These are phyloP conservation scores for Scomber colias DNA, from an alignment of 2,113 vertebrate genomes.

Conservation along the genomic window DNA sequence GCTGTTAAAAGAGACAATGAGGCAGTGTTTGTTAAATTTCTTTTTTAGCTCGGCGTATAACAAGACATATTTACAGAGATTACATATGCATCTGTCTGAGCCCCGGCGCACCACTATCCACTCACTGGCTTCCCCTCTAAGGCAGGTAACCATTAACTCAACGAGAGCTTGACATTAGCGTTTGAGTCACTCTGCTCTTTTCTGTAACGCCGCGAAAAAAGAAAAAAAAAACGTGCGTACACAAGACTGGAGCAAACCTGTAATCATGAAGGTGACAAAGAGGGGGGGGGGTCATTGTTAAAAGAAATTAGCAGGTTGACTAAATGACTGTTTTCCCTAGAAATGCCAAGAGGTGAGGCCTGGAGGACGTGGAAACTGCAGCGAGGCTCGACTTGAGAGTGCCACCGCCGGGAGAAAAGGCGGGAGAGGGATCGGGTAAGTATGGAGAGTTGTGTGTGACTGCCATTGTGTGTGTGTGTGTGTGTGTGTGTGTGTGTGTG, in stretches of 20 bases:
- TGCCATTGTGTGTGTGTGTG: neutral
- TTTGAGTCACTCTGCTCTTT: slow-evolving; percentile 49
- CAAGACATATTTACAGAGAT: slow-evolving; percentile 9
- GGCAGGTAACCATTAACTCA: slow-evolving; percentile 65
- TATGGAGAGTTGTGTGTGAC: no score
- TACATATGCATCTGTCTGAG: neutral
- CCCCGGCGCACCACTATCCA: neutral
- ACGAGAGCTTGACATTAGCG: slow-evolving; percentile 43
- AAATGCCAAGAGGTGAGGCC: slow-evolving; percentile 36
- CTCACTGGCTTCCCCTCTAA: slow-evolving; percentile 11
- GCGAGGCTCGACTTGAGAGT: neutral
- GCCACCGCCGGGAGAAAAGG: neutral
- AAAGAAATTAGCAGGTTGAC: slow-evolving; percentile 58
- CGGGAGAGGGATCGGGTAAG: no score
- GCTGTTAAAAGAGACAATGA: slow-evolving; percentile 1
- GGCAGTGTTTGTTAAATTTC: slow-evolving; percentile 24
- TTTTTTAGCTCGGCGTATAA: neutral
- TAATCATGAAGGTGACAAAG: slow-evolving; percentile 54
- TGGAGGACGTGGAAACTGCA: neutral
- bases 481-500: no score
- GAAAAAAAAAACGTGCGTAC: neutral
- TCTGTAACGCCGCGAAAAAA: neutral
- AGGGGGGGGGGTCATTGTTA: slow-evolving; percentile 39
- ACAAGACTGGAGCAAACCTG: neutral
- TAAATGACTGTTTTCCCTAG: slow-evolving; percentile 69